A percentile compares a stretch with the other conserved stretches of the same genome.
These are phyloP conservation scores for Maconellicoccus hirsutus DNA, from an alignment of 1,140 invertebrate species.

Conservation along the genomic window DNA sequence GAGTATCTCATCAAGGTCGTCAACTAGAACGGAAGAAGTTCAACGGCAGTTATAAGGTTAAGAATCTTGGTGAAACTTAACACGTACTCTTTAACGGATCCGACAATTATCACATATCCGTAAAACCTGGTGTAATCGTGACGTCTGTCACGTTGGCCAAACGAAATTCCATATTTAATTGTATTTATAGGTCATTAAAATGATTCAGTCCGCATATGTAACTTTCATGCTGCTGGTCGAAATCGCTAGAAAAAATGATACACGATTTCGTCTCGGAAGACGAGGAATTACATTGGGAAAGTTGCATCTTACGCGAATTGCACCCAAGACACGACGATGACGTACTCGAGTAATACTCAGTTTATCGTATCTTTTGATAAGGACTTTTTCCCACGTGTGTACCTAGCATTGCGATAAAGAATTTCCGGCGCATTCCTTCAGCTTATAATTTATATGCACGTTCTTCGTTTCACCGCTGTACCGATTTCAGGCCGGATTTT, in stretches of 20 bases:
- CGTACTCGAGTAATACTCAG: no score
- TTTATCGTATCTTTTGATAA: no score
- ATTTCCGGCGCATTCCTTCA: slow-evolving; percentile 2
- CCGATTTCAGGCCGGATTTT: background rate
- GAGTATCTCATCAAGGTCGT: background rate
- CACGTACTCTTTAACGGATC: background rate
- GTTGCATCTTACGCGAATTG: no score
- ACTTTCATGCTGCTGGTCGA: background rate
- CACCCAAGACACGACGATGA: no score
- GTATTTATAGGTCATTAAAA: background rate
- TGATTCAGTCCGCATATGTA: background rate
- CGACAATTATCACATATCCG: no score
- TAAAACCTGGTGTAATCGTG: background rate
- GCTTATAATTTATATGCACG: background rate
- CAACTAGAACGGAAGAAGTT: background rate
- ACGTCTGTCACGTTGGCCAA: background rate
- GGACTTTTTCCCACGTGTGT: background rate
- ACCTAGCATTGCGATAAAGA: background rate
- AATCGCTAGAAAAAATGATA: background rate
- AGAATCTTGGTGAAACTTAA: background rate
- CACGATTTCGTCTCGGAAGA: no score
- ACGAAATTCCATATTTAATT: background rate
- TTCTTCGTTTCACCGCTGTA: no score
- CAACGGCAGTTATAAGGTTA: slow-evolving; percentile 1
- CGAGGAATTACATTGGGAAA: background rate